A percentile compares a stretch with the other conserved stretches of the same genome.
Conservation (phyloP, 1,140 invertebrate genomes). For the Dendroctonus ponderosae region DNA sequence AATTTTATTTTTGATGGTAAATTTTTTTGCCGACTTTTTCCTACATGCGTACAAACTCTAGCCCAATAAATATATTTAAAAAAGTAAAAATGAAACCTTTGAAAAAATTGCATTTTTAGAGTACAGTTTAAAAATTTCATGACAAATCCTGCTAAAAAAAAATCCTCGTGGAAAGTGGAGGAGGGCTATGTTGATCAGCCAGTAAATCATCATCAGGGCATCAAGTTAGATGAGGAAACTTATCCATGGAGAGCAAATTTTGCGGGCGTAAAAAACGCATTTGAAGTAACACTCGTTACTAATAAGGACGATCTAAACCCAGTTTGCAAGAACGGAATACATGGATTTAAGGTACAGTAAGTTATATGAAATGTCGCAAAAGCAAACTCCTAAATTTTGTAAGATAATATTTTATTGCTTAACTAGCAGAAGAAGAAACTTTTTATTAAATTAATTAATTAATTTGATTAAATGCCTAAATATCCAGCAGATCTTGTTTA, state of each 20-base stretch:
- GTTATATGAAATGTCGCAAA: no score
- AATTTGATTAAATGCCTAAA: no score
- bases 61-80: no score
- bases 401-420: no score
- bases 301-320: constrained; percentile 53
- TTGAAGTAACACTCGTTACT: constrained; percentile 51
- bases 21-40: no score
- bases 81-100: no score
- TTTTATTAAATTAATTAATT: no score
- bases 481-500: no score
- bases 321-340: constrained; percentile 53
- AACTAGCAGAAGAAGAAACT: no score
- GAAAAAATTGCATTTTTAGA: constrained; percentile 13
- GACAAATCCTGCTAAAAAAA: background rate
- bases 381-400: no score
- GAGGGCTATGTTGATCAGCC: constrained; percentile 44
- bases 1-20: no score
- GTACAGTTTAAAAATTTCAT: constrained; percentile 29
- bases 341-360: constrained; percentile 53
- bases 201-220: background rate
- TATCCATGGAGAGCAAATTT: constrained; percentile 54
- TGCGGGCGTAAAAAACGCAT: constrained; percentile 51
- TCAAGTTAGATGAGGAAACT: constrained; percentile 41
- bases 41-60: no score
- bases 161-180: constrained; percentile 51